Evolutionary conservation across 2,113 vertebrate species (phyloP), one percentile per base, ranked within the genome.

Genomic region (Bagarius yarrelli): DNA sequence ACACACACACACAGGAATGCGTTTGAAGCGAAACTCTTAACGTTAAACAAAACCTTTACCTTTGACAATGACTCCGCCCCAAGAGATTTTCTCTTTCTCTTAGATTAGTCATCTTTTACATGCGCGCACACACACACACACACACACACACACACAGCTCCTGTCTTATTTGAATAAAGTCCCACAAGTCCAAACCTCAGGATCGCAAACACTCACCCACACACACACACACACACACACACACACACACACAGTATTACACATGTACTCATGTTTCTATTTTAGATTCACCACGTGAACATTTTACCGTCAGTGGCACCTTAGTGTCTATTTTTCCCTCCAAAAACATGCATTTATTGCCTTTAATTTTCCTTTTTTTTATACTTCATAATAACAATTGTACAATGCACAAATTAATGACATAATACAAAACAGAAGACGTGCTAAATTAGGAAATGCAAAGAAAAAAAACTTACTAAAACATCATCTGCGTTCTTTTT

Each of bases 61-160:
- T 81, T 81, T 79, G 76, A 81, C 79, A 64, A 56, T 14, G 61
- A 59, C 57, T 75, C 66, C 70, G 61, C 44, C 66, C 63, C 18
- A 36, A 78, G 21, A 84, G 40, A 47, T 6, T 4, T 21, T 21
- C 52, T 56, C 36, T 4, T 21, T 21, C 52, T 56, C 15, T 36
- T 21, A 0, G 21, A 67, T 78, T 72, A 59, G 56, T 78, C 74
- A 73, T 59, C 52, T 13, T 5, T 18, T 5, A 15, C 36, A 5
- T 1, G 15, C 36, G 2, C 66, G 3, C 40, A 5, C 40, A 5
- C 66, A 25, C 21, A 25, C 67, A 16, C 67, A 47, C 67, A 44
- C 64, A 44, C 64, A 67, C 64, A 59, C 57, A 59, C 83, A 23
- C 75, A 53, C 36, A 53, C 64, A 82, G n/a, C 27, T 16, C 34